Evolutionary conservation across 2,113 vertebrate species (phyloP).

Genomic region (Desmodus rotundus): DNA sequence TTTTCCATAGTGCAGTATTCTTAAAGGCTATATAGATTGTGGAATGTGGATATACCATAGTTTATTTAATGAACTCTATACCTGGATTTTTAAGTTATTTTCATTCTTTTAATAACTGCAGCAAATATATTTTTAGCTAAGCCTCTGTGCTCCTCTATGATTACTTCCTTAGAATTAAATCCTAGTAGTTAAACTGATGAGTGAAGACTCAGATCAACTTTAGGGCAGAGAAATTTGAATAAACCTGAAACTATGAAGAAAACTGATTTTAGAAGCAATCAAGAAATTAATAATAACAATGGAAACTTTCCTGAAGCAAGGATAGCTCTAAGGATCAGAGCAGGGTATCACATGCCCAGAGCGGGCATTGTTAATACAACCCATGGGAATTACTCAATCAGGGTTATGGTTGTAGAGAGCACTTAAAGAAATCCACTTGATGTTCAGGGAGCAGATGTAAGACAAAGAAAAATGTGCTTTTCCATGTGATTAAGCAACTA

Average conservation of each 20-base stretch:
- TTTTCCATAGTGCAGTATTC: background rate
- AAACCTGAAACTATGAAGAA: background rate
- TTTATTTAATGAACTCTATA: background rate
- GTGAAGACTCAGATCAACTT: background rate
- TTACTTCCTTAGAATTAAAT: background rate
- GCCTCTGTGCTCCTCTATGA: background rate
- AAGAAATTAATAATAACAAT: background rate
- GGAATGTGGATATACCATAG: background rate
- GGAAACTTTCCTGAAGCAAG: background rate
- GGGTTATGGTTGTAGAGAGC: background rate
- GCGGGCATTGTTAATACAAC: background rate
- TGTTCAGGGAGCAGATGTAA: background rate
- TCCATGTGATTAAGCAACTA: background rate
- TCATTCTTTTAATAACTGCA: background rate
- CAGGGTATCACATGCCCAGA: background rate
- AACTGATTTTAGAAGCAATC: background rate
- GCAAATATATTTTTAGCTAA: background rate
- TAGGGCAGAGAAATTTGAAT: background rate
- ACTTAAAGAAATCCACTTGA: background rate
- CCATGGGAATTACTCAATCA: background rate
- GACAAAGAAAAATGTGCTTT: background rate
- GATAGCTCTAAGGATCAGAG: background rate
- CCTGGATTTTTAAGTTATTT: background rate
- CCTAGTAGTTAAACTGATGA: background rate
- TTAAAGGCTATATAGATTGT: background rate